phyloP scores from a whole-genome alignment of 1,140 invertebrate species.

The Notospermus geniculatus region DNA sequence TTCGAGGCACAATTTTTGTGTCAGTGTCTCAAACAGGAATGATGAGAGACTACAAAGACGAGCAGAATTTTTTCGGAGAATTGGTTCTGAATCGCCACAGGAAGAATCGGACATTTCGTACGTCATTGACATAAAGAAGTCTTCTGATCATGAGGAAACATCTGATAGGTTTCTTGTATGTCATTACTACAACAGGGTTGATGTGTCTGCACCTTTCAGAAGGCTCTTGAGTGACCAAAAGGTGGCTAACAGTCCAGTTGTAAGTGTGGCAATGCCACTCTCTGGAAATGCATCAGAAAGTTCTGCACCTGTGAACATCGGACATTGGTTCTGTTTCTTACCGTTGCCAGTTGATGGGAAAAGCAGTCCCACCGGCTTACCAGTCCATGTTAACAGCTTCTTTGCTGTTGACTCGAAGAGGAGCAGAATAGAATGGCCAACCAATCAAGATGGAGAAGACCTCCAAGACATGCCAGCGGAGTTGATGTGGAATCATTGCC shows the following conservation, averaged over 20 bases:
- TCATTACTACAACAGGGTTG: not conserved
- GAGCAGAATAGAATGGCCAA: slow-evolving; percentile 33
- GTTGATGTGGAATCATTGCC: slow-evolving; percentile 19
- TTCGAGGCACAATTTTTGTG: not conserved
- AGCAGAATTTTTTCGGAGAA: not conserved
- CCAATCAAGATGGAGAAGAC: slow-evolving; percentile 15
- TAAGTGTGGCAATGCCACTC: slow-evolving; percentile 12
- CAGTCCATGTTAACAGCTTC: slow-evolving; percentile 28
- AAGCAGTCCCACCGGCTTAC: slow-evolving; percentile 20
- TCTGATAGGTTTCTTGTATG: not conserved
- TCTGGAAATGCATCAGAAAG: not conserved
- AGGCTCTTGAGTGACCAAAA: slow-evolving; percentile 4
- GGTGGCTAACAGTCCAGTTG: slow-evolving; percentile 2
- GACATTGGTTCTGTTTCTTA: slow-evolving; percentile 26
- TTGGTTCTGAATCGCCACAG: too few relatives aligned
- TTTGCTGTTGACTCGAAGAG: slow-evolving; percentile 30
- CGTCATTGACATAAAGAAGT: too few relatives aligned
- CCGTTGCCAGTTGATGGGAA: slow-evolving; percentile 25
- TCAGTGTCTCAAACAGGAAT: not conserved
- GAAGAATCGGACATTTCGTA: too few relatives aligned
- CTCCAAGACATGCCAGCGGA: not conserved
- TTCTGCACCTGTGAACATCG: slow-evolving; percentile 4
- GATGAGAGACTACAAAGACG: not conserved
- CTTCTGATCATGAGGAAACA: not conserved
- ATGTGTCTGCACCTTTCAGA: not conserved